Percentiles rank a stretch among this genome's conserved stretches.
These are phyloP conservation scores for Sterrhoptilus dennistouni DNA, from an alignment of 2,113 vertebrate genomes.

Conservation along the genomic window DNA sequence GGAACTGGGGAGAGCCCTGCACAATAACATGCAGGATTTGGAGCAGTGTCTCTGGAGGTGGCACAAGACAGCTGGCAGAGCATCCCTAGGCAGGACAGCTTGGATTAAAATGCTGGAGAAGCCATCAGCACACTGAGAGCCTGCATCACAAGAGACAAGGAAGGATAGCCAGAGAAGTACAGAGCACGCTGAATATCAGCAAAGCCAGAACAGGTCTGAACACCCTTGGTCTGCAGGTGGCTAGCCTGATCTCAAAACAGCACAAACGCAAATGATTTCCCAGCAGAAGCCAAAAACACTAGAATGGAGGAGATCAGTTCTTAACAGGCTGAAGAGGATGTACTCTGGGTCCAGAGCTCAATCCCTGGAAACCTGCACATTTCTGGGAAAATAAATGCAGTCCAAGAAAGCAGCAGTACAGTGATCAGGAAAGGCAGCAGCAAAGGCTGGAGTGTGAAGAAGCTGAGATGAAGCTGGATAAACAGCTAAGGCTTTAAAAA, in stretches of 20 bases:
- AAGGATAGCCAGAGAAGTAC: background rate
- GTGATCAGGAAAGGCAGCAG: background rate
- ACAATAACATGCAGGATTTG: background rate
- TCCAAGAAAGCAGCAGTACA: background rate
- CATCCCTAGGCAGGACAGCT: background rate
- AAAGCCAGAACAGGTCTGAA: background rate
- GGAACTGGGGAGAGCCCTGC: background rate
- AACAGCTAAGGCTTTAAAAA: background rate
- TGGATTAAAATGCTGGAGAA: background rate
- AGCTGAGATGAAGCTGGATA: background rate
- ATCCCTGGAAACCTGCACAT: background rate
- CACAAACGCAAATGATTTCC: background rate
- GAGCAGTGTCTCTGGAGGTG: background rate
- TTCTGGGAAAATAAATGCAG: background rate
- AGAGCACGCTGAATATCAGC: accelerated
- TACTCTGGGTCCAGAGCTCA: background rate
- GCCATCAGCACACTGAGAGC: background rate
- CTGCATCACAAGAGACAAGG: background rate
- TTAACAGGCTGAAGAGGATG: background rate
- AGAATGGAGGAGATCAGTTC: background rate
- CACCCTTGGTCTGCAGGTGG: background rate
- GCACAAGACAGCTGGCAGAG: background rate
- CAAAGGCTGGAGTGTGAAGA: background rate
- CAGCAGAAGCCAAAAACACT: background rate
- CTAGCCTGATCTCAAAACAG: background rate